These are phyloP conservation scores for Apantesis nais DNA, from an alignment of 2,888 invertebrate species.

Conservation along the genomic window DNA sequence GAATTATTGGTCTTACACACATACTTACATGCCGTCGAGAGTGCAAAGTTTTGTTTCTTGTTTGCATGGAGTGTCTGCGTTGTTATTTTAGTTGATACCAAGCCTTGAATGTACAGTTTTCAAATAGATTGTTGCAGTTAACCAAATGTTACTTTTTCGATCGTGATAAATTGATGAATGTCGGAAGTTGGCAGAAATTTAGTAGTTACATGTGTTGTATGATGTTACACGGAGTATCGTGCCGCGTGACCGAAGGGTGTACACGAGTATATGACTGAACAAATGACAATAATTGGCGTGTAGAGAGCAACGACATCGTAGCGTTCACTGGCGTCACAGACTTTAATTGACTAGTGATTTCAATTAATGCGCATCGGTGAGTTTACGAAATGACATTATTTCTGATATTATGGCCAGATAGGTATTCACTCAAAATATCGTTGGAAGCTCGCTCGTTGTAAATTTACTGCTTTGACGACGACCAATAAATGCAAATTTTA, in stretches of 20 bases:
- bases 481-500: slow-evolving; percentile 86
- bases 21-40: slow-evolving; percentile 74
- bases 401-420: slow-evolving; percentile 71
- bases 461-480: slow-evolving; percentile 81
- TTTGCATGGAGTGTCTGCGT: slow-evolving; percentile 68
- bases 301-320: slow-evolving; percentile 63
- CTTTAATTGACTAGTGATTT: slow-evolving; percentile 81
- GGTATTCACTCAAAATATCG: slow-evolving; percentile 82
- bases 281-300: slow-evolving; percentile 77
- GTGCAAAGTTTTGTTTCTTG: slow-evolving; percentile 79
- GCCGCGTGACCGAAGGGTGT: slow-evolving; percentile 53
- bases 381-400: slow-evolving; percentile 71
- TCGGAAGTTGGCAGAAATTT: slow-evolving; percentile 28
- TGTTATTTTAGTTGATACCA: slow-evolving; percentile 57
- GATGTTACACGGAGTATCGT: slow-evolving; percentile 38
- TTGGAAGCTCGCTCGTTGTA: slow-evolving; percentile 77
- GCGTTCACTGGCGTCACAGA: slow-evolving; percentile 61
- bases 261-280: slow-evolving; percentile 64
- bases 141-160: slow-evolving; percentile 27
- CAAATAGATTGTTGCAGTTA: slow-evolving; percentile 32
- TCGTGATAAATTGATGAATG: slow-evolving; percentile 29
- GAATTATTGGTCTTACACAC: slow-evolving; percentile 80
- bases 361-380: slow-evolving; percentile 76
- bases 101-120: slow-evolving; percentile 41
- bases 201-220: slow-evolving; percentile 32